These are phyloP conservation scores for Drosophila tanythrix DNA, from an alignment of 2,888 invertebrate species.

Conservation along the genomic window DNA sequence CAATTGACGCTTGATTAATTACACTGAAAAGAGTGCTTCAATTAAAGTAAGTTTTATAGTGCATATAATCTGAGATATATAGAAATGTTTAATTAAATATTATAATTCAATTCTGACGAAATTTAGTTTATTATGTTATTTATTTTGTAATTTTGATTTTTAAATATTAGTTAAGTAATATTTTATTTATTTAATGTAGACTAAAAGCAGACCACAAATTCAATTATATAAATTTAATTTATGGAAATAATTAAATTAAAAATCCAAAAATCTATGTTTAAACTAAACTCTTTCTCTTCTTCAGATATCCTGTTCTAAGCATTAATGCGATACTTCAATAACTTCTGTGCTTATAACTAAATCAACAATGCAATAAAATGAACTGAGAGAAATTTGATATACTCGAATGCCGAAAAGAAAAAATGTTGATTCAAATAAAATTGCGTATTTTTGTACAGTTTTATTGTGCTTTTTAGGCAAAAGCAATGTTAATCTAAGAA, in stretches of 20 bases:
- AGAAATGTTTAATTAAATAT: background rate
- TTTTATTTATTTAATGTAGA: background rate
- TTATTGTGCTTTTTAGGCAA: no score
- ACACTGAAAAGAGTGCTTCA: background rate
- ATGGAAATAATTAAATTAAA: rapidly evolving
- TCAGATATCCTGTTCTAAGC: background rate
- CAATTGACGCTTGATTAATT: conserved; percentile 10
- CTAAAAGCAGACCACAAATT: background rate
- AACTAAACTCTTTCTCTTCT: no score
- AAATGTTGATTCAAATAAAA: background rate
- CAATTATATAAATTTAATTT: background rate
- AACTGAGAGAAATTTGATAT: background rate
- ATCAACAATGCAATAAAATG: background rate
- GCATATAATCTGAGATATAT: background rate
- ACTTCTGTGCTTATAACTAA: background rate
- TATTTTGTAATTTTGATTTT: background rate
- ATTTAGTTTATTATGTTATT: background rate
- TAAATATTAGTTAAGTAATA: background rate
- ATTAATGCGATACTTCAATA: background rate
- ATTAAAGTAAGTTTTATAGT: background rate
- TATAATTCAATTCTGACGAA: background rate
- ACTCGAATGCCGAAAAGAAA: background rate
- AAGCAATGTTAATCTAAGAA: background rate
- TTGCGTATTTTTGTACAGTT: background rate
- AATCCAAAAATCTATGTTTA: background rate